Evolutionary conservation across 2,888 invertebrate species (phyloP), one percentile per base, ranked within the genome.

Genomic region (Aromia moschata): DNA sequence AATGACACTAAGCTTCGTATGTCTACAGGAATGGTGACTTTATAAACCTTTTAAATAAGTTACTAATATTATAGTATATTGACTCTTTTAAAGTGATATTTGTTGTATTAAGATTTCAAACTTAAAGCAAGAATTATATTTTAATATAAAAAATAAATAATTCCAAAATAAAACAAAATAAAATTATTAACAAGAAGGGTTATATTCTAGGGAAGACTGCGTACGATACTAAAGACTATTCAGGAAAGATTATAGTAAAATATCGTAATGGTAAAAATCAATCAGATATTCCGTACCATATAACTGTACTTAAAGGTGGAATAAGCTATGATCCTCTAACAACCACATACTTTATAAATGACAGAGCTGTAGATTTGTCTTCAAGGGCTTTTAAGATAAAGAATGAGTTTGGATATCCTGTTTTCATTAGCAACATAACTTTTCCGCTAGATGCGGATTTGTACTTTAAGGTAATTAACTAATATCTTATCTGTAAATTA

Each of bases 371-470:
- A 15, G 76, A 74, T 53, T 68, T 77, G 16, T 73, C 76, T 14
- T 82, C 83, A 62, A 82, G 89, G 59, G 82, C 84, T 68, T 74
- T 80, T 43, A 71, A 72, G 58, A 83, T 92, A 59, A 86, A 86
- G 52, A 94, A 94, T 80, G 86, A 86, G 70, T 93, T 91, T 78
- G 85, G 87, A 72, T 84, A 87, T 68, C 87, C 92, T 5, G 78
- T 94, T 57, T 88, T 88, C 60, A 83, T 94, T 63, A 87, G 88
- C 62, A 91, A 92, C 77, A 84, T 90, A 38, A 85, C 87, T 5
- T 79, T 93, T 67, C 84, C 87, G 3, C 76, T 82, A 12, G 87
- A 88, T 58, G 86, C 86, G 46, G 81, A 82, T 49, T 59, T 62
- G 4, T 59, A 64, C 15, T 69, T 69, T 55, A 69, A 70, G 62